A percentile compares a stretch with the other conserved stretches of the same genome.
Conservation (phyloP, 1,140 invertebrate species). For the Paraescarpia echinospica region DNA sequence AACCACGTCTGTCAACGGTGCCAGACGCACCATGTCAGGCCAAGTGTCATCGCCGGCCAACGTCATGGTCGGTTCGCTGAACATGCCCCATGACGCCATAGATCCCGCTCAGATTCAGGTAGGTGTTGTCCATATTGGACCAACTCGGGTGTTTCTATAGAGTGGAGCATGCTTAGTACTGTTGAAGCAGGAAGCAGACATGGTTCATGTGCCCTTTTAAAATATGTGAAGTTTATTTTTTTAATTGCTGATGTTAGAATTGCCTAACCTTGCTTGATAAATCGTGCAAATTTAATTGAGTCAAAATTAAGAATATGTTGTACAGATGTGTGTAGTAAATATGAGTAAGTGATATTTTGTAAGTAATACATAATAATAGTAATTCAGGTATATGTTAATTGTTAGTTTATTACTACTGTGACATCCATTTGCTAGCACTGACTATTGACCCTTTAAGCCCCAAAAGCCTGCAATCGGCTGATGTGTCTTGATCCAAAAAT, state of each 20-base stretch:
- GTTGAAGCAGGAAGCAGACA: neutral
- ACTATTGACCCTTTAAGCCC: too few species aligned
- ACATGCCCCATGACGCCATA: slow-evolving; percentile 52
- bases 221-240: neutral
- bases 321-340: too few species aligned
- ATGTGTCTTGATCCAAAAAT: too few species aligned
- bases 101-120: slow-evolving; percentile 56
- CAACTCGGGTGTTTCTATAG: neutral
- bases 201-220: neutral
- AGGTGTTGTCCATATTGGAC: neutral
- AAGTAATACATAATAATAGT: too few species aligned
- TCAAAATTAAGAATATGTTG: too few species aligned
- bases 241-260: neutral
- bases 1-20: neutral
- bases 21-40: neutral
- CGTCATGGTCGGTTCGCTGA: slow-evolving; percentile 55
- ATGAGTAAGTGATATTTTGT: too few species aligned
- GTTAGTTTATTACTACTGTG: neutral
- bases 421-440: too few species aligned
- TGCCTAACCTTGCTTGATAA: neutral
- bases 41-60: slow-evolving; percentile 36
- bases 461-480: too few species aligned
- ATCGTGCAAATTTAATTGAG: neutral
- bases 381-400: neutral
- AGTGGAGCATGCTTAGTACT: neutral